Evolutionary conservation across 1,140 invertebrate genomes (phyloP), one percentile per base, ranked within the genome.

Genomic region (Pseudomyrmex flavicornis): DNA sequence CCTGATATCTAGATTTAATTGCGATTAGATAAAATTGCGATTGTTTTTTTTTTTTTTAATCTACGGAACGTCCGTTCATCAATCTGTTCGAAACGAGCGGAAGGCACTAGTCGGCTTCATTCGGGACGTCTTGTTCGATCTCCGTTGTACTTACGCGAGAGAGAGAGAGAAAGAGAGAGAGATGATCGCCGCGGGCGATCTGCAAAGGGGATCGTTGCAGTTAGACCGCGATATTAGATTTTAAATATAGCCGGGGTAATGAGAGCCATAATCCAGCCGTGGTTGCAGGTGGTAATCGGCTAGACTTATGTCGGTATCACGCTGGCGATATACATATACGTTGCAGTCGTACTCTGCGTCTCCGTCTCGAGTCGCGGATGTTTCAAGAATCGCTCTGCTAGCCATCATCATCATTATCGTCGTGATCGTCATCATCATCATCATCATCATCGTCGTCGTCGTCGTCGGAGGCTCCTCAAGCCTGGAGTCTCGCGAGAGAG

Each of bases 201-300:
- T n/a, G 59, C 12, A 48, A 61, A 7, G 4, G 5, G 35, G 54
- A 56, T 69, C 10, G 50, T 46, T 12, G 69, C 22, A 59, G 58
- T 62, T 65, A 70, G 8, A 56, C 35, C 52, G 76, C 73, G 46
- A 62, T 62, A 79, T 44, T 63, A 69, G 48, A 59, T n/a, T 83
- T 83, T 88, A 85, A 88, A 83, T 88, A 88, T 88, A 88, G 74
- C 69, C 68, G 52, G 26, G 22, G 58, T 88, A 89, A 89, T 72
- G 84, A 58, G 74, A 66, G 54, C 35, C 79, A 79, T 88, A 88
- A 85, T 88, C 77, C 83, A 74, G 82, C 73, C 82, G 48, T 26
- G 52, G 74, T 84, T 70, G 20, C 66, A 79, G 69, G 69, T 88
- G 77, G 73, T 85, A 79, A 88, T 88, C 85, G 83, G 62, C 44